These are phyloP conservation scores for Zaprionus kolodkinae DNA, from an alignment of 1,140 invertebrate species.

Conservation along the genomic window DNA sequence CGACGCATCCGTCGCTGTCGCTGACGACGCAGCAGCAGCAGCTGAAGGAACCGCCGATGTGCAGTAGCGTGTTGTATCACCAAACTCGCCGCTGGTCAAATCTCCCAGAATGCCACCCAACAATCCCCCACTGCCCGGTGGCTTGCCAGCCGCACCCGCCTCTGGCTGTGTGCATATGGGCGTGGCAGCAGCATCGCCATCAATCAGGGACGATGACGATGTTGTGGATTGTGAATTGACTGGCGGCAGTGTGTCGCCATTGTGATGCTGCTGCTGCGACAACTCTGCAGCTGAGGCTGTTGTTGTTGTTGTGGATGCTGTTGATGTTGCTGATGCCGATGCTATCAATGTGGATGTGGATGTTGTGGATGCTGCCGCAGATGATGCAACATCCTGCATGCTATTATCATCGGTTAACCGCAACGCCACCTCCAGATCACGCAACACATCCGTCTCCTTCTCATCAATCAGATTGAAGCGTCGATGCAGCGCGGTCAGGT, in stretches of 20 bases:
- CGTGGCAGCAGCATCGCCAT: conserved; percentile 73
- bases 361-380: conserved; percentile 3
- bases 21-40: conserved; percentile 8
- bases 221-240: conserved; percentile 38
- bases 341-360: conserved; percentile 18
- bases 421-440: conserved; percentile 92
- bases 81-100: conserved; percentile 80
- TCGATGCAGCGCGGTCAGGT: conserved; percentile 95
- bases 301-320: conserved; percentile 17
- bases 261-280: conserved; percentile 58
- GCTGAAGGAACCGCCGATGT: conserved; percentile 73
- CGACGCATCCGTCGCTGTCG: conserved; percentile 53
- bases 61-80: conserved; percentile 83
- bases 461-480: conserved; percentile 96
- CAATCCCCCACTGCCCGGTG: conserved; percentile 70
- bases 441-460: conserved; percentile 97
- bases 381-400: conserved; percentile 33
- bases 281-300: conserved; percentile 38
- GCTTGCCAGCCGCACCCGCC: conserved; percentile 64
- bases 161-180: conserved; percentile 83
- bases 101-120: conserved; percentile 79
- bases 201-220: conserved; percentile 63
- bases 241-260: conserved; percentile 32
- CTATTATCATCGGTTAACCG: conserved; percentile 85
- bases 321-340: conserved; percentile 29